These are phyloP conservation scores for Amazona guildingii DNA, from an alignment of 2,113 vertebrate genomes.

Conservation along the genomic window DNA sequence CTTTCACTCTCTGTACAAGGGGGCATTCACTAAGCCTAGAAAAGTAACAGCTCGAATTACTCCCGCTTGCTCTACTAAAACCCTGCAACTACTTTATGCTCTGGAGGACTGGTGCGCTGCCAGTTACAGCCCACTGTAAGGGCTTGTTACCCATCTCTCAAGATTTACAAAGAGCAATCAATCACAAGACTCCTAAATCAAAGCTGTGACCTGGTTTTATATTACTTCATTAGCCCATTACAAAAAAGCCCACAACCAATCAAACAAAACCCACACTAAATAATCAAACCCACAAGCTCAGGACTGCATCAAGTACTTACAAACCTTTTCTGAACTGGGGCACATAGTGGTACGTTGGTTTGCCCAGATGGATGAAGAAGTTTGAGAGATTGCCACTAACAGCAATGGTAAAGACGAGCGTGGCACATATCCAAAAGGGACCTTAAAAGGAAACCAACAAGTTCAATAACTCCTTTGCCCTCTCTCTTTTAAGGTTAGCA, in stretches of 20 bases:
- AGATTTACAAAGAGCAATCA: background rate
- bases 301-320: background rate
- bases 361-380: slow-evolving; percentile 83
- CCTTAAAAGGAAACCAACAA: slow-evolving; percentile 75
- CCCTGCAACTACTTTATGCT: background rate
- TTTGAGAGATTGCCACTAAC: slow-evolving; percentile 96
- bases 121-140: background rate
- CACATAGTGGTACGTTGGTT: slow-evolving; percentile 84
- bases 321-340: slow-evolving; percentile 94
- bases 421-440: slow-evolving; percentile 98
- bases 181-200: background rate
- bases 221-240: background rate
- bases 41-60: background rate
- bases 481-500: background rate
- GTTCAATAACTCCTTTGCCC: background rate
- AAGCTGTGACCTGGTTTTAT: background rate
- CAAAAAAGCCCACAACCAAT: background rate
- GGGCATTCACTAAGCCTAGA: background rate
- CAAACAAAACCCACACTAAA: background rate
- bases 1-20: background rate
- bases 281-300: background rate
- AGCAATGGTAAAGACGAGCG: slow-evolving; percentile 91
- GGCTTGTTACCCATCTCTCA: background rate
- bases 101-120: background rate
- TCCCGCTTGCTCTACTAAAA: background rate